Base-by-base conservation (phyloP, 2,113 vertebrate species). In the Stigmatopora argus region DNA sequence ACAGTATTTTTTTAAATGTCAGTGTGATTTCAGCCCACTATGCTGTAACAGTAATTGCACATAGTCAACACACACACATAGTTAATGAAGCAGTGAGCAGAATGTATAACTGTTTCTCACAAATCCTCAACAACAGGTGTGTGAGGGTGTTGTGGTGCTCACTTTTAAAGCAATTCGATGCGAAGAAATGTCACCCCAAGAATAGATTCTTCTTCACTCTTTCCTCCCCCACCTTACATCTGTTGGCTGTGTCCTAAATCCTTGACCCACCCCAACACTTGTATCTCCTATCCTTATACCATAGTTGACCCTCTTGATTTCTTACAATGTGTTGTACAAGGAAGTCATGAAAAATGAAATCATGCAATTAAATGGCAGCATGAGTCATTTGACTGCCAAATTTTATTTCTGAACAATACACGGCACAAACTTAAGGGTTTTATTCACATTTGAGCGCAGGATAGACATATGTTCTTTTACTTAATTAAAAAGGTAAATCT, bases 121-220 rank as follows among this genome's bases (percentile, higher is more conserved):
- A 72, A 89, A 88, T 79, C 81, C 81, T 81, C 73, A 70, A 47
- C 62, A 84, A 90, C 92, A 93, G 90, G 88, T 93, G 91, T 74
- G 64, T 60, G 61, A 73, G 77, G 74, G 73, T 67, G 72, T 80
- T 61, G 57, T 62, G 65, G 75, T 68, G 81, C 72, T 72, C 74
- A 64, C 65, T 64, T 79, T 77, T 71, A 86, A 69, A 77, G 87
- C 85, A 92, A 94, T 87, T 26, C 49, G 89, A 90, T 87, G 82
- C 79, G 61, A 82, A 84, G 84, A 85, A 79, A 90, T 84, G 71
- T 49, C 69, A n/a, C 69, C 57, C 92, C 93, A 93, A 92, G 93
- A 94, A 94, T 93, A 94, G 83, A 80, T 31, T 57, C 62, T 51
- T 73, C 72, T 81, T 63, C 65, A 64, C 46, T 56, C 71, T 80